A percentile compares a stretch with the other conserved stretches of the same genome.
phyloP scores from a whole-genome alignment of 1,140 invertebrate genomes.

The Drosophila truncata region DNA sequence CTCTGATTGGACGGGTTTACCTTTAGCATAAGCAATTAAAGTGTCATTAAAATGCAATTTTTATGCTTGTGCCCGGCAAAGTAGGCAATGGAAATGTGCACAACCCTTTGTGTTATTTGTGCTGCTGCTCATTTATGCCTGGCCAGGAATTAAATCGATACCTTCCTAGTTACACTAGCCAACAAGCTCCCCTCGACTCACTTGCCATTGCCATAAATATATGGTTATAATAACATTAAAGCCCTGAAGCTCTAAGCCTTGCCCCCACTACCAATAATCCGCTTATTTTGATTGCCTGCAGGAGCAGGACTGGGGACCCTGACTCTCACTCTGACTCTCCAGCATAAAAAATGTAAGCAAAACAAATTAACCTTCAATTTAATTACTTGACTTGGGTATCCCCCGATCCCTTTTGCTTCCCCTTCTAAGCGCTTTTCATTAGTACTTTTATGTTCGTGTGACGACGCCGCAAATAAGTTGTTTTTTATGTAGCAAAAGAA shows the following conservation, averaged over 20 bases:
- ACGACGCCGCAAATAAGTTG: constrained; percentile 53
- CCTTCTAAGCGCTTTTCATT: constrained; percentile 31
- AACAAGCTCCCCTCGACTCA: not conserved
- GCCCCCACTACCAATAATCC: constrained; percentile 47
- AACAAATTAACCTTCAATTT: constrained; percentile 72
- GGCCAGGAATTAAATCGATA: constrained; percentile 65
- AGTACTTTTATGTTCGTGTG: constrained; percentile 58
- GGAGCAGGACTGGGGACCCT: constrained; percentile 1
- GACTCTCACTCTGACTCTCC: not conserved
- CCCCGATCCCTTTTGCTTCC: not conserved
- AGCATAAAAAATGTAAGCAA: constrained; percentile 13
- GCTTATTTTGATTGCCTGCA: constrained; percentile 72
- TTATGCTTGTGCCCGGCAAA: constrained; percentile 53
- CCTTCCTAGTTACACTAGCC: constrained; percentile 58
- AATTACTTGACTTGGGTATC: constrained; percentile 62
- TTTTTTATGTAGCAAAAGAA: constrained; percentile 38
- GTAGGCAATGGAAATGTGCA: constrained; percentile 54
- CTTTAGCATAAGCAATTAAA: constrained; percentile 57
- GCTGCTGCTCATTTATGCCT: constrained; percentile 45
- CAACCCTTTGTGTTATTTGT: constrained; percentile 41
- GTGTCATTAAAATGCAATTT: constrained; percentile 72
- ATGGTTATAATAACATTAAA: constrained; percentile 74
- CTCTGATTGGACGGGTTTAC: constrained; percentile 19
- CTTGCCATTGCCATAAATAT: constrained; percentile 25
- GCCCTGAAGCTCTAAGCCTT: constrained; percentile 3